Evolutionary conservation across 2,797 vertebrate genomes (phyloP), one percentile per base, ranked within the genome.

Genomic region (Myotis planiceps): DNA sequence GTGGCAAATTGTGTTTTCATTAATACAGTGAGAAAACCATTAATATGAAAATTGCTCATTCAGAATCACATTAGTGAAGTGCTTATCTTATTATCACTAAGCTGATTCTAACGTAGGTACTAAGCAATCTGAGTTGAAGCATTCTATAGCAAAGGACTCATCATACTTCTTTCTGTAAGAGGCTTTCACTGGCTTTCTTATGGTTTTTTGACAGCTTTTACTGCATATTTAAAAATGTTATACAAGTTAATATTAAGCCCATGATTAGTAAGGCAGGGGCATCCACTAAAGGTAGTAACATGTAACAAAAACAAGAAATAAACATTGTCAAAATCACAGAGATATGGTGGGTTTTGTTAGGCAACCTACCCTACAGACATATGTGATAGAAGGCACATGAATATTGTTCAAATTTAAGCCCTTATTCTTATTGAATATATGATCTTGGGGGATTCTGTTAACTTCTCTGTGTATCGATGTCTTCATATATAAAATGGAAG

Each of bases 31-130:
- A 97, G 91, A 96, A 98, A 98, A 39, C 27, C 86, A 98, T 96
- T 96, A 97, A 97, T 94, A 98, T 80, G 76, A 97, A 98, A 97
- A 97, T n/a, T 96, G 42, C 39, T 97, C 92, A 71, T 92, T 98
- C 95, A 97, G 78, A 97, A 95, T 97, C 81, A 93, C 80, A 84
- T 97, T 96, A 98, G 69, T 96, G 96, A 95, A 6, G 4, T 42
- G 27, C 94, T 97, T 96, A 88, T 69, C 93, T 60, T 92, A 80
- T 88, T 96, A 80, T 93, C 83, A 84, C 81, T 71, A 88, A 74
- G 37, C 68, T 96, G 66, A 95, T 96, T 97, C 95, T 72, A 97
- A 97, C 81, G 34, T 88, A 88, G 83, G 89, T 96, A 71, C 79
- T 92, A 84, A 96, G 80, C 34, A 92, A 88, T 82, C 47, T 53